phyloP scores from a whole-genome alignment of 2,888 invertebrate genomes.

The Dinocampus coccinellae region DNA sequence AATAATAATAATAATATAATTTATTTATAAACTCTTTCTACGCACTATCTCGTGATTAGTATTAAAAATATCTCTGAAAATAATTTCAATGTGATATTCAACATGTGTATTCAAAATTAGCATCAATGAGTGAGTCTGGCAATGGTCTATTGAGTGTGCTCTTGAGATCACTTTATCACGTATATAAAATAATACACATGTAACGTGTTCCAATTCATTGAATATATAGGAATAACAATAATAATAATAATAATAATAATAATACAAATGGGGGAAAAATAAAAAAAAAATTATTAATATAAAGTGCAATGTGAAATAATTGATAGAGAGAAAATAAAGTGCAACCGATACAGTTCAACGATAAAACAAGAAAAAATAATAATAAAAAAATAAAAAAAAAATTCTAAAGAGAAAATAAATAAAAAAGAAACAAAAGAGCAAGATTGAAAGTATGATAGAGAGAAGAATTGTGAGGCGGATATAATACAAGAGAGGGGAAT shows the following conservation, averaged over 20 bases:
- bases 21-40: too few species aligned
- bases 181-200: not conserved
- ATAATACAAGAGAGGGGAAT: not conserved
- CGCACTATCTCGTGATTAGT: too few species aligned
- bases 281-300: not conserved
- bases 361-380: not conserved
- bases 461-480: not conserved
- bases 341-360: not conserved
- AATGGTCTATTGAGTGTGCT: not conserved
- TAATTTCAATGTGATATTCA: not conserved
- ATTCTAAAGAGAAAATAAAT: not conserved
- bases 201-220: not conserved
- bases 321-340: not conserved
- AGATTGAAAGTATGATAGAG: constrained; percentile 23
- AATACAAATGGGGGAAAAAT: too few species aligned
- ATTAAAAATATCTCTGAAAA: too few species aligned
- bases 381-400: too few species aligned
- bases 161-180: not conserved
- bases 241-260: too few species aligned
- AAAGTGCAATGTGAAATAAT: not conserved
- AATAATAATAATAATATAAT: too few species aligned
- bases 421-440: constrained; percentile 10
- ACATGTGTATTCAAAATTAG: not conserved
- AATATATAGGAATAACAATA: not conserved
- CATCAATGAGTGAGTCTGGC: not conserved